Conservation (phyloP, 2,888 invertebrate genomes). For the Aethes cnicana region DNA sequence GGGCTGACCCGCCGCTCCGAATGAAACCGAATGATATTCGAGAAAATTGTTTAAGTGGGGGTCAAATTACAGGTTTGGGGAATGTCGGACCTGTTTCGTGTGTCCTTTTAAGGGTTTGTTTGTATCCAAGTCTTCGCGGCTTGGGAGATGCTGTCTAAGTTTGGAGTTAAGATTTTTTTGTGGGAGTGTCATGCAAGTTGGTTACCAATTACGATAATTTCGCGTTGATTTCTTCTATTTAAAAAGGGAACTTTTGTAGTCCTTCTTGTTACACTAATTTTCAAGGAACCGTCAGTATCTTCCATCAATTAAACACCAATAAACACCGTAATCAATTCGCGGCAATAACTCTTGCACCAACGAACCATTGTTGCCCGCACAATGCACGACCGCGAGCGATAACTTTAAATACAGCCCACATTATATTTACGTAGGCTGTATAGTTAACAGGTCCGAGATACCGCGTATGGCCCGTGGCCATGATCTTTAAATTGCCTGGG, state of each 20-base stretch:
- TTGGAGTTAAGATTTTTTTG: slow-evolving; percentile 4
- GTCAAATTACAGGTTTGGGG: slow-evolving; percentile 70
- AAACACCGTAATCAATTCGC: slow-evolving; percentile 19
- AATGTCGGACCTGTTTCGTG: slow-evolving; percentile 54
- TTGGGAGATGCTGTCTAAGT: slow-evolving; percentile 7
- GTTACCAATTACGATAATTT: background rate
- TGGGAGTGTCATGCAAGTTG: background rate
- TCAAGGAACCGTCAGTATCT: too few species aligned
- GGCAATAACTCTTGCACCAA: background rate
- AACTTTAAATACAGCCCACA: slow-evolving; percentile 55
- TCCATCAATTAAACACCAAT: background rate
- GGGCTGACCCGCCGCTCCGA: slow-evolving; percentile 60
- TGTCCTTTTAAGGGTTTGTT: slow-evolving; percentile 45
- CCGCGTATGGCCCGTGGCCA: slow-evolving; percentile 76
- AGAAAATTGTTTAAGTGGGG: slow-evolving; percentile 80
- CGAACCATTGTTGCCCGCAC: slow-evolving; percentile 27
- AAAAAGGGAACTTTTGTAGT: too few species aligned
- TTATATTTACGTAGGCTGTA: slow-evolving; percentile 59
- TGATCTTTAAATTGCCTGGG: slow-evolving; percentile 71
- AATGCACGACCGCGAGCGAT: slow-evolving; percentile 42
- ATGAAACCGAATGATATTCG: slow-evolving; percentile 75
- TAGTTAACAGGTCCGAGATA: slow-evolving; percentile 64
- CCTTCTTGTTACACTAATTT: too few species aligned
- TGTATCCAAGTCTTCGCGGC: slow-evolving; percentile 13
- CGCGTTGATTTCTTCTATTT: background rate